phyloP scores from a whole-genome alignment of 2,113 vertebrate species.

The Sorex fumeus region DNA sequence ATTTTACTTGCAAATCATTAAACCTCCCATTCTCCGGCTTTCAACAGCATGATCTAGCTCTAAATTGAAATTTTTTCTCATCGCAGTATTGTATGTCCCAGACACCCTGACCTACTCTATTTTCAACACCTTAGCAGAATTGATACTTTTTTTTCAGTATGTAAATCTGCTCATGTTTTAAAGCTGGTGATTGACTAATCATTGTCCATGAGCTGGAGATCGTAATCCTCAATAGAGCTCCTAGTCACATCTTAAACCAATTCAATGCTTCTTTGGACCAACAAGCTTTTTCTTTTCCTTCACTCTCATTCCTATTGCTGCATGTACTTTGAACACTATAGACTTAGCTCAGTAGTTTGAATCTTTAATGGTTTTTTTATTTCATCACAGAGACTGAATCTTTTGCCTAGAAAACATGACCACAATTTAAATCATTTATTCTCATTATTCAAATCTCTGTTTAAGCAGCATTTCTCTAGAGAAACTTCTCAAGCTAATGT shows the following conservation, averaged over 20 bases:
- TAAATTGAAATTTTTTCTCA: constrained; percentile 44
- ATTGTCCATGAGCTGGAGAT: neutral
- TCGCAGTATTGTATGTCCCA: neutral
- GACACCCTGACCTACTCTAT: neutral
- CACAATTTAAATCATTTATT: neutral
- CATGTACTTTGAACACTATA: neutral
- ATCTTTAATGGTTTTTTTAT: neutral
- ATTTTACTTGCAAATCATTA: constrained; percentile 70
- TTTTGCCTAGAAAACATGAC: neutral
- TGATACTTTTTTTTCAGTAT: constrained; percentile 21
- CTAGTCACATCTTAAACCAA: neutral
- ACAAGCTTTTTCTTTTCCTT: no score
- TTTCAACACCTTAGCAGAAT: constrained; percentile 40
- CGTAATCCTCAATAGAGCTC: neutral
- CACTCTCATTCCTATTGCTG: neutral
- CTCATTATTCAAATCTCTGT: neutral
- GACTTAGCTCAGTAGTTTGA: neutral
- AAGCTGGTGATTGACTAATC: neutral
- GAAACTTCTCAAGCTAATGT: constrained; percentile 25
- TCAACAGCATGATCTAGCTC: constrained; percentile 35
- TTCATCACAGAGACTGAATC: neutral
- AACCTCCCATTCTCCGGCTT: constrained; percentile 53
- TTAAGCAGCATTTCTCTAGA: constrained; percentile 34
- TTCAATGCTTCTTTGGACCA: no score
- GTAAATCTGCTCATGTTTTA: constrained; percentile 33